Evolutionary conservation across 2,888 invertebrate species (phyloP).

Genomic region (Unio pictorum): DNA sequence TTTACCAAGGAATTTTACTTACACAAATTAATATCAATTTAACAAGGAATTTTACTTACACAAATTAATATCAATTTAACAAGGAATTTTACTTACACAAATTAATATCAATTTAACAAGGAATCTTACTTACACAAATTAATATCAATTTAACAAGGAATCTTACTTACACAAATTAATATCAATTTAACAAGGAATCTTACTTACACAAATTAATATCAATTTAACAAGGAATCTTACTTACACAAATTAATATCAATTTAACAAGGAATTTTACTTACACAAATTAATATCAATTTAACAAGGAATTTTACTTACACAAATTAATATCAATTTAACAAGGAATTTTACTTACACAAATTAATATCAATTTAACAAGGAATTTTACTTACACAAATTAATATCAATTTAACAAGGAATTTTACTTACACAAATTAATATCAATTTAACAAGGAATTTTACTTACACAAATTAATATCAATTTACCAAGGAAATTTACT

Average conservation of each 20-base stretch:
- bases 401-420: background rate
- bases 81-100: constrained; percentile 77
- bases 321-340: constrained; percentile 70
- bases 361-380: constrained; percentile 19
- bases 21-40: constrained; percentile 76
- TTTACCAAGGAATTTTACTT: constrained; percentile 70
- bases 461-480: constrained; percentile 79
- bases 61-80: constrained; percentile 73
- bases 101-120: constrained; percentile 65
- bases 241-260: constrained; percentile 77
- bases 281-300: constrained; percentile 75
- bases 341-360: constrained; percentile 79
- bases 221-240: constrained; percentile 63
- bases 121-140: constrained; percentile 79
- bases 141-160: too few species aligned
- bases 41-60: constrained; percentile 75
- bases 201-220: constrained; percentile 79
- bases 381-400: constrained; percentile 79
- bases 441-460: constrained; percentile 8
- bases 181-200: background rate
- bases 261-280: constrained; percentile 73
- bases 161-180: constrained; percentile 79
- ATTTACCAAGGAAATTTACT: constrained; percentile 69
- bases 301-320: constrained; percentile 76
- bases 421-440: constrained; percentile 79